A percentile compares a stretch with the other conserved stretches of the same genome.
phyloP scores from a whole-genome alignment of 2,113 vertebrate genomes.

The Zosterops borbonicus region DNA sequence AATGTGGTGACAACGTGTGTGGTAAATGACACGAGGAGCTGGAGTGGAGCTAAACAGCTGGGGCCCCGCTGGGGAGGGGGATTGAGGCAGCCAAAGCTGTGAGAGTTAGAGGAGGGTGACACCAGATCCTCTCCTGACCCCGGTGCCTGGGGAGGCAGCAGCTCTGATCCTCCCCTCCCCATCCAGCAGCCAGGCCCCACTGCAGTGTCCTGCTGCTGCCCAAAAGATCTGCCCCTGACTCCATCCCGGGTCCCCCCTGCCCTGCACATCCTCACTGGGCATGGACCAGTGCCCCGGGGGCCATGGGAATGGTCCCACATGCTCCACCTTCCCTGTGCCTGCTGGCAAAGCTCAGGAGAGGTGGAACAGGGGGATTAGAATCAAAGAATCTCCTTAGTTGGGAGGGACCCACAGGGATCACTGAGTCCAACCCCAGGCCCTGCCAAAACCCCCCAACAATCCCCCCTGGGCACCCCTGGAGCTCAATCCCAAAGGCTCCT shows the following conservation, averaged over 20 bases:
- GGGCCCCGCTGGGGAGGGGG: background rate
- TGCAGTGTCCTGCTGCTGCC: background rate
- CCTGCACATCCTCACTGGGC: accelerated
- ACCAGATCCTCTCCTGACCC: accelerated
- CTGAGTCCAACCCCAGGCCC: accelerated
- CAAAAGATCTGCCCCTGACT: background rate
- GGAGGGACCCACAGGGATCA: too few relatives aligned
- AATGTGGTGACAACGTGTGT: background rate
- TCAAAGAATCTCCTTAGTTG: background rate
- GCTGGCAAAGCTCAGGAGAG: background rate
- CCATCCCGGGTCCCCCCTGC: background rate
- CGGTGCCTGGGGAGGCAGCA: accelerated
- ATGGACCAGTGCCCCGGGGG: background rate
- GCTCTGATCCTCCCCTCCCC: background rate
- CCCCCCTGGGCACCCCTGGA: background rate
- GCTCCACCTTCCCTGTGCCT: background rate
- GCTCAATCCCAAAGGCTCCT: background rate
- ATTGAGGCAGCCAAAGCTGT: background rate
- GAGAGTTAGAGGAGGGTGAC: background rate
- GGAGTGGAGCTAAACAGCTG: background rate
- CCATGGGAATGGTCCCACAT: accelerated
- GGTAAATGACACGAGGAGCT: background rate
- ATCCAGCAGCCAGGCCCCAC: accelerated
- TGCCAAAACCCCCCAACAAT: accelerated
- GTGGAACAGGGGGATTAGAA: background rate